Conservation (phyloP, 2,113 vertebrate genomes). For the Prionailurus viverrinus region DNA sequence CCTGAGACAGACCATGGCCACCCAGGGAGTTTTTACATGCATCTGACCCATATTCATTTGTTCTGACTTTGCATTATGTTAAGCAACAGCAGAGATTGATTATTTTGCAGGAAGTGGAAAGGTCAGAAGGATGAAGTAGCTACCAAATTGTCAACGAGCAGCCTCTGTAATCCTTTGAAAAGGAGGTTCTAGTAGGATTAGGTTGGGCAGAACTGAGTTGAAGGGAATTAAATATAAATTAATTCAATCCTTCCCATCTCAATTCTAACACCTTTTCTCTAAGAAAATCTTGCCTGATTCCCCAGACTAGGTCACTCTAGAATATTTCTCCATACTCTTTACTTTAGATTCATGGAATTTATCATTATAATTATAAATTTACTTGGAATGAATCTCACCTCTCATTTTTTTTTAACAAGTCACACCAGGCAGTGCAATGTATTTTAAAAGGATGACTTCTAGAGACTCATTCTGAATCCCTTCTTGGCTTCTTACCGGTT, state of each 20-base stretch:
- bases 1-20: background rate
- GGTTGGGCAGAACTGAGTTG: background rate
- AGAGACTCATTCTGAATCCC: background rate
- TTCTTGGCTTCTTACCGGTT: background rate
- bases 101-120: background rate
- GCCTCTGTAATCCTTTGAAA: constrained; percentile 17
- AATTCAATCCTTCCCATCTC: constrained; percentile 26
- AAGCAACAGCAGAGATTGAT: constrained; percentile 15
- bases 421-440: background rate
- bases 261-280: background rate
- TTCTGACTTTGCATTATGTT: constrained; percentile 18
- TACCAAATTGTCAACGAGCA: constrained; percentile 5
- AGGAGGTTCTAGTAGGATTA: constrained; percentile 12
- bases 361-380: background rate
- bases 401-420: background rate
- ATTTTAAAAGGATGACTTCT: background rate
- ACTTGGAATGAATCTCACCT: background rate
- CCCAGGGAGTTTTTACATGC: background rate
- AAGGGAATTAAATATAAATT: constrained; percentile 32
- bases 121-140: constrained; percentile 41
- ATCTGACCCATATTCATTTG: constrained; percentile 38
- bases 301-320: background rate
- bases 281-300: constrained; percentile 26
- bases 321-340: background rate
- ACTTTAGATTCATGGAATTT: background rate